Evolutionary conservation across 1,140 invertebrate species (phyloP).

Genomic region (Drosophila kohkoa): DNA sequence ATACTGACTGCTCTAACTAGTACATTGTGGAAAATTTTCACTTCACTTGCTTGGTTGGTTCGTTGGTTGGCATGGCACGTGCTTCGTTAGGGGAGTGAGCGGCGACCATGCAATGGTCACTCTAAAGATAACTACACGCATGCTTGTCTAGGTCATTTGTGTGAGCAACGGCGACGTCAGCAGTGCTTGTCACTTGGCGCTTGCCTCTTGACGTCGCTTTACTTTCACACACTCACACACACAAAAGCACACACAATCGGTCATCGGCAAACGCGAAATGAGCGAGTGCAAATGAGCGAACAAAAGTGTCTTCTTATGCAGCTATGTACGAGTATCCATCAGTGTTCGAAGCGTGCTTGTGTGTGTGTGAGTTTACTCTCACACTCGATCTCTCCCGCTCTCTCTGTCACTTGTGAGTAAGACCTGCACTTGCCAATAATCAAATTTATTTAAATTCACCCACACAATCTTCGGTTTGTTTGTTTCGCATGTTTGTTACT

Average conservation of each 20-base stretch:
- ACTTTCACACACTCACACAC: conserved; percentile 47
- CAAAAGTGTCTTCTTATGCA: conserved; percentile 8
- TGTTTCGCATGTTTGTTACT: conserved; percentile 70
- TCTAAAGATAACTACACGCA: conserved; percentile 65
- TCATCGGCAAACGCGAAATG: conserved; percentile 43
- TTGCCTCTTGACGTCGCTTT: conserved; percentile 30
- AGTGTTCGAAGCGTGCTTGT: background rate
- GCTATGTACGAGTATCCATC: background rate
- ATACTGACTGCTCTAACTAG: background rate
- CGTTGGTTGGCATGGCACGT: conserved; percentile 43
- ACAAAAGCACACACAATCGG: conserved; percentile 13
- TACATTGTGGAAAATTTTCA: conserved; percentile 70
- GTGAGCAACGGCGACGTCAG: conserved; percentile 37
- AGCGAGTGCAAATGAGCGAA: conserved; percentile 74
- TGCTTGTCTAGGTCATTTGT: conserved; percentile 70
- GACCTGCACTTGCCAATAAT: conserved; percentile 48
- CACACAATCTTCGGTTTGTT: conserved; percentile 56
- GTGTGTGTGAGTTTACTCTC: conserved; percentile 2
- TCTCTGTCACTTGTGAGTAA: background rate
- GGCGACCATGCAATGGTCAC: conserved; percentile 53
- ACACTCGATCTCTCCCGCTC: conserved; percentile 19
- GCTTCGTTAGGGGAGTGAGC: conserved; percentile 15
- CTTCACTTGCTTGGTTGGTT: conserved; percentile 10
- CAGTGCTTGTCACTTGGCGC: conserved; percentile 6
- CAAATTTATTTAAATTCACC: conserved; percentile 70